Percentiles rank a stretch among this genome's conserved stretches.
These are phyloP conservation scores for Acleris sparsana DNA, from an alignment of 2,888 invertebrate genomes.

Conservation along the genomic window DNA sequence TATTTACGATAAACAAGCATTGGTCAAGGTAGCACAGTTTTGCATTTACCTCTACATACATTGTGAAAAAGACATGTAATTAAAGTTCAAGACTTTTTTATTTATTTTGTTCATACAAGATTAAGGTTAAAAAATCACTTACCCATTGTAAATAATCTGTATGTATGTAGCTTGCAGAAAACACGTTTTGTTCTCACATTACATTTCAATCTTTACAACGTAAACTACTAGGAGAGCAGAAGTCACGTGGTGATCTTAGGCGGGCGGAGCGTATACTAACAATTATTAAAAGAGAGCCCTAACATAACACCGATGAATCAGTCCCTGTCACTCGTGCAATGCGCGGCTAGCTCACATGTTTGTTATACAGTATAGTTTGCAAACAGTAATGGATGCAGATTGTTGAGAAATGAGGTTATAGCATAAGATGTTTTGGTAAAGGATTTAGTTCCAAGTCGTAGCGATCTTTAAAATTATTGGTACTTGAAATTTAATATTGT, in stretches of 20 bases:
- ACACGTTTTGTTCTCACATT: not conserved
- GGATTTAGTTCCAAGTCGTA: conserved; percentile 14
- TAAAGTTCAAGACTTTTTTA: no score
- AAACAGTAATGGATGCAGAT: conserved; percentile 1
- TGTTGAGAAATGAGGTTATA: not conserved
- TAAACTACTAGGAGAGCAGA: conserved; percentile 51
- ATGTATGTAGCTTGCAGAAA: not conserved
- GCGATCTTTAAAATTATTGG: conserved; percentile 15
- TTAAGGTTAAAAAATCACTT: not conserved
- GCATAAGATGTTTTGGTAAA: conserved; percentile 2
- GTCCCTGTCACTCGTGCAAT: not conserved
- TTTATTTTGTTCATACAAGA: no score
- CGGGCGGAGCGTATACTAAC: conserved; percentile 53
- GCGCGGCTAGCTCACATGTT: not conserved
- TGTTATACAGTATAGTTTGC: not conserved
- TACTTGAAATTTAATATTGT: conserved; percentile 3
- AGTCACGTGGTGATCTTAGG: conserved; percentile 54
- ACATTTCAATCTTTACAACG: conserved; percentile 26
- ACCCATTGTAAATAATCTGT: conserved; percentile 21
- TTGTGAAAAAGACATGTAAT: no score
- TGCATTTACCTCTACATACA: no score
- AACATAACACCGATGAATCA: not conserved
- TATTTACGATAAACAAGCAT: no score
- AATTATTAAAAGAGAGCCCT: conserved; percentile 24
- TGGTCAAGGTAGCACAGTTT: no score